Evolutionary conservation across 64 coral and sea anemone species (phyloP), one percentile per base, ranked within the genome.

Genomic region (Montipora cactus): DNA sequence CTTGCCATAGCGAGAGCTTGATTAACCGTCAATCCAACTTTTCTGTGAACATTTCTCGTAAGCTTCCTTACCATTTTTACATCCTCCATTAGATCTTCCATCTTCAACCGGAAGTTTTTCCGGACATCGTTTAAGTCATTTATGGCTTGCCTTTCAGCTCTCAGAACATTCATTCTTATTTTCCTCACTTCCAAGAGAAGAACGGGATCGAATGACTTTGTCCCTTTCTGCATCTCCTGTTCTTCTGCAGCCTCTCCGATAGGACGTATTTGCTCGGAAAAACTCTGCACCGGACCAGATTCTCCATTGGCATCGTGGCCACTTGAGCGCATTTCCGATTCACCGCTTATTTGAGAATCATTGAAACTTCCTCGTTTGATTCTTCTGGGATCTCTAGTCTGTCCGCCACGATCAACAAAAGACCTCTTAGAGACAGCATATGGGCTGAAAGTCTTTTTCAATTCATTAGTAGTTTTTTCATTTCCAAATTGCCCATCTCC

Each of bases 101-200:
- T 80, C 59, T 80, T 93, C 25, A 12, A 59, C 19, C 74, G 47
- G 20, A 93, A 78, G 10, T 88, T 75, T 49, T 80, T 64, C 49
- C 87, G 78, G 46, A 93, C 87, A 20, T 87, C 55, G 2, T 81
- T 82, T 11, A 93, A 12, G 51, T 93, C 92, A 79, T 70, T 64
- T 8, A 72, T 88, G 22, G 78, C 92, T 45, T 87, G 76, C n/a
- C 61, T 87, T 44, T 93, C 83, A 18, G 92, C 92, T 22, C 80
- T 44, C 44, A 93, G 22, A 67, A 93, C 83, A 57, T 87, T 79
- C 18, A 49, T 81, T 76, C 87, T 47, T 67, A 93, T 87, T 19
- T 87, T 69, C 19, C 87, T 70, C 13, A 93, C 22, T 44, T 88
- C 44, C 14, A 72, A 25, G 46, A 86, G 82, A 5, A 86, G 66